Percentiles rank a stretch among this genome's conserved stretches.
Conservation (phyloP, 2,888 invertebrate genomes). For the Thelaira solivaga region DNA sequence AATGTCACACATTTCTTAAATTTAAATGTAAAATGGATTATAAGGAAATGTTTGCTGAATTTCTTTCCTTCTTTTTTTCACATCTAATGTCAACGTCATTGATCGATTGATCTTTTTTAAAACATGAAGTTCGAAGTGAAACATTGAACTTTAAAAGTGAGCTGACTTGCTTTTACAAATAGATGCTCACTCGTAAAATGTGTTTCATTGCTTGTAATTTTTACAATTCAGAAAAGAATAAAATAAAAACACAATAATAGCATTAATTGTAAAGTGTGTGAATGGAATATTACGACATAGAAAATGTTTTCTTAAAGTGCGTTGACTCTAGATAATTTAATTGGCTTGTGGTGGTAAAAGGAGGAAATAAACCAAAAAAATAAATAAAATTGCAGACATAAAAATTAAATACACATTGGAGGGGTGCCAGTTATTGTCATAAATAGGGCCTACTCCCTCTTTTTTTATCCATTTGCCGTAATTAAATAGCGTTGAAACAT, state of each 20-base stretch:
- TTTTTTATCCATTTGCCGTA: not conserved
- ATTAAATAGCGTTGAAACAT: not conserved
- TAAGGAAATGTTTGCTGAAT: conserved; percentile 39
- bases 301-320: conserved; percentile 23
- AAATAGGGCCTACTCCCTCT: too few relatives aligned
- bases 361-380: not conserved
- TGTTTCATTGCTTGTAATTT: too few relatives aligned
- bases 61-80: not conserved
- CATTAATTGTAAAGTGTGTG: not conserved
- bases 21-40: conserved; percentile 40
- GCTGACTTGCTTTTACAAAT: too few relatives aligned
- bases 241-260: too few relatives aligned
- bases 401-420: conserved; percentile 6
- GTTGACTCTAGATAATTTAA: conserved; percentile 30
- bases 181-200: too few relatives aligned
- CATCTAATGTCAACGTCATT: conserved; percentile 17
- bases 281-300: not conserved
- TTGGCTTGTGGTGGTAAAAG: not conserved
- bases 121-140: conserved; percentile 41
- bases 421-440: conserved; percentile 11
- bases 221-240: not conserved
- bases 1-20: conserved; percentile 45
- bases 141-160: conserved; percentile 58
- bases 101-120: conserved; percentile 17
- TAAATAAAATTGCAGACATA: not conserved